phyloP scores from a whole-genome alignment of 2,113 vertebrate genomes.

The Neodon shergylaensis region DNA sequence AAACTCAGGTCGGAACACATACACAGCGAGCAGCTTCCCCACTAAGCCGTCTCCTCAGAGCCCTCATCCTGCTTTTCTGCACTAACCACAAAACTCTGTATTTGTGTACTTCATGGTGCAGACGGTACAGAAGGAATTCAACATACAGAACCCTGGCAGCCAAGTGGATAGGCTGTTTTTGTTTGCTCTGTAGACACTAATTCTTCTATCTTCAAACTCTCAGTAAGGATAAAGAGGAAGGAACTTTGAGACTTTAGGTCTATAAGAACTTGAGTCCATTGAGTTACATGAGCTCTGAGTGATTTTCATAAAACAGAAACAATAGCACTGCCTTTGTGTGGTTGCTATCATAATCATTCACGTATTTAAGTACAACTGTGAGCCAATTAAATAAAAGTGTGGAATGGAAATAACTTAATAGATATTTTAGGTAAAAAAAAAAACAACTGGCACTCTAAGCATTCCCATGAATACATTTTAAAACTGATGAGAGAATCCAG shows the following conservation, averaged over 20 bases:
- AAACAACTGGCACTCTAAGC: too few species aligned
- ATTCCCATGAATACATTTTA: background rate
- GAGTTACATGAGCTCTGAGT: background rate
- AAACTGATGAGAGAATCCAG: background rate
- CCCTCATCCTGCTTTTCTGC: background rate
- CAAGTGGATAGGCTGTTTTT: background rate
- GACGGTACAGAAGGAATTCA: background rate
- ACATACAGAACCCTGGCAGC: background rate
- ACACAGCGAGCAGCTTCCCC: background rate
- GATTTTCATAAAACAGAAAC: background rate
- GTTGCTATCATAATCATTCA: background rate
- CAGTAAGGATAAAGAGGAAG: background rate
- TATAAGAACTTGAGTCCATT: background rate
- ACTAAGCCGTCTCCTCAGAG: background rate
- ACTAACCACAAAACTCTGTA: background rate
- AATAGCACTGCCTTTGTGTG: background rate
- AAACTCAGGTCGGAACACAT: background rate
- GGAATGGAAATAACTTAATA: background rate
- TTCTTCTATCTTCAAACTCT: background rate
- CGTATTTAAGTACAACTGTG: background rate
- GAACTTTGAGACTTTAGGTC: background rate
- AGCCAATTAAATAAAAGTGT: background rate
- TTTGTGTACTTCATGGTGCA: slow-evolving; percentile 9
- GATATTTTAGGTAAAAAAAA: background rate
- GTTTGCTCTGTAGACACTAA: background rate